Evolutionary conservation across 2,888 invertebrate species (phyloP), one percentile per base, ranked within the genome.

Genomic region (Acronicta leporina): DNA sequence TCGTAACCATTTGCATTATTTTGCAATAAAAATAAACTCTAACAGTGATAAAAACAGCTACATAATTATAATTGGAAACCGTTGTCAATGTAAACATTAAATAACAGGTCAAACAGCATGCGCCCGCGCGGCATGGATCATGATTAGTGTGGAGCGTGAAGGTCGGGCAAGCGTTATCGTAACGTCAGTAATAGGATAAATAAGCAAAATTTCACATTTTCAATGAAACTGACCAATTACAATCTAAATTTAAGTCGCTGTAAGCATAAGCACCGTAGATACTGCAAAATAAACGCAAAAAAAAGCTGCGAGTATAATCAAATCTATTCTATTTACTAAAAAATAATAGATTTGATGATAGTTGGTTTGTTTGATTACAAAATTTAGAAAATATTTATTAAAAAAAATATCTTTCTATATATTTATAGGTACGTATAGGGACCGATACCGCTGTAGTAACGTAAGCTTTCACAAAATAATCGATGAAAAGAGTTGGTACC

Each of bases 91-190:
- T 80, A 77, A 80, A 86, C 75, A 83, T 78, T 78, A 75, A 78
- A 83, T 82, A 85, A 82, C 82, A 86, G 80, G 82, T 83, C 81
- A 75, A 81, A 68, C 71, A 72, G 80, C 74, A 75, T 72, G 81
- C 82, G 83, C 67, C 50, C 79, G 69, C 73, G 72, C 66, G 78
- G 77, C 77, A 81, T 83, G 83, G 81, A 84, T 82, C 82, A 82
- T 81, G 87, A 88, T 90, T 87, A 89, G 77, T 84, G 68, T 80
- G 73, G 70, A 84, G 82, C 88, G 86, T 90, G 92, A 91, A 92
- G 92, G 91, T 82, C 89, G 84, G 68, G 63, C 77, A 61, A 63
- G 68, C 78, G 84, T 86, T 90, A 91, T 88, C 87, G 81, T 78
- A 71, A 68, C 49, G 44, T 56, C 59, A 66, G 83, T 81, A 85